Evolutionary conservation across 2,797 vertebrate genomes (phyloP), one percentile per base, ranked within the genome.

Genomic region (Diglossa cyanea): DNA sequence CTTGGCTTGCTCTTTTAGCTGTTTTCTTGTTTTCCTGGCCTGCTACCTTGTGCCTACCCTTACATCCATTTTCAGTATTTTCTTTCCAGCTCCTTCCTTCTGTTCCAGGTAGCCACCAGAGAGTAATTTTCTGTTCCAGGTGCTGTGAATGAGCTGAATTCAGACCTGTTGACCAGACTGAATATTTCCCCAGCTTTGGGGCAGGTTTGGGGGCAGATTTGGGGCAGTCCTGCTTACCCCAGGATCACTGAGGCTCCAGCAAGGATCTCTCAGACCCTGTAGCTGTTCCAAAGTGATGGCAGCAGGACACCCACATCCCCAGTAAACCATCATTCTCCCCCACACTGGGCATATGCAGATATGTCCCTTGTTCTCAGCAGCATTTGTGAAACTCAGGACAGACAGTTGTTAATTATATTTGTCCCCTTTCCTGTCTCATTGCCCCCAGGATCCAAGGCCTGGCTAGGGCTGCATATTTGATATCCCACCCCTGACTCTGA

Each of bases 1-100:
- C 79, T 93, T 77, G 67, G 47, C 66, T 94, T 92, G 93, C 67
- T 94, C 92, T 91, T 94, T 91, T 86, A 87, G 71, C 88, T 87
- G 84, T 72, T 88, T 65, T 35, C 80, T 72, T 48, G 26, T 72
- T 91, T 82, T 89, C 54, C 91, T 71, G 60, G 44, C 54, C 78
- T 82, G 48, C 16, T 80, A 25, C 42, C 76, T 76, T 33, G 8
- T 86, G 73, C 73, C 84, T 93, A 50, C 42, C 39, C 51, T 47
- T n/a, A 53, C 48, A 70, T 39, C 17, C 48, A 42, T 45, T 73
- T 68, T 67, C 54, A 40, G 5, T 28, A 42, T 44, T 89, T 88
- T 71, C 76, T 77, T 67, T 65, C 53, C 68, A 80, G 18, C 28
- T 51, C 53, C 30, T 86, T 72, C 20, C 30, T 87, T 68, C 42